phyloP scores from a whole-genome alignment of 1,140 invertebrate genomes.

The Pogonognathellus flavescens region DNA sequence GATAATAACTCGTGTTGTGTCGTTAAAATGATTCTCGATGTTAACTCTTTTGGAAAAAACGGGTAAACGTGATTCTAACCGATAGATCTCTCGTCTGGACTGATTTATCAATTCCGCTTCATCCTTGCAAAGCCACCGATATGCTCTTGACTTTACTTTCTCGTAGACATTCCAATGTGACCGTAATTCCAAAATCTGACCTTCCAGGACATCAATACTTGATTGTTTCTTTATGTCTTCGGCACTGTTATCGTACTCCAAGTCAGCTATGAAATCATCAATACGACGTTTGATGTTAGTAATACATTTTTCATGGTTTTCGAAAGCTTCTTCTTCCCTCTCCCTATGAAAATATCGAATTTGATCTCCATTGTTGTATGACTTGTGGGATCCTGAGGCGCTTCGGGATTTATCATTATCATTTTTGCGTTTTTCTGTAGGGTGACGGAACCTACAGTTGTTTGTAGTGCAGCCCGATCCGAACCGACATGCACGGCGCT shows the following conservation, averaged over 20 bases:
- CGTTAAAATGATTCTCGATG: not conserved
- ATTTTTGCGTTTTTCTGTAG: not conserved
- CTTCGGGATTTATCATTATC: not conserved
- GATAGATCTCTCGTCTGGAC: not conserved
- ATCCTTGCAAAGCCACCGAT: not conserved
- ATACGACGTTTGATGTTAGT: not conserved
- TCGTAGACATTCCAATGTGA: not conserved
- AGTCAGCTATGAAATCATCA: not conserved
- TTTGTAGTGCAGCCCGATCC: not conserved
- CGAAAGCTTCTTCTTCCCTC: not conserved
- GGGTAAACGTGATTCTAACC: not conserved
- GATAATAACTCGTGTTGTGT: not conserved
- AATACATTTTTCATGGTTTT: not conserved
- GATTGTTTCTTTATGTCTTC: not conserved
- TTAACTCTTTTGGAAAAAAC: not conserved
- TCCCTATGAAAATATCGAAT: too few species aligned
- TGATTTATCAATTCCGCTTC: not conserved
- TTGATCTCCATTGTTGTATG: too few species aligned
- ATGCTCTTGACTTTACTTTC: not conserved
- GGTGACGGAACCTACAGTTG: not conserved
- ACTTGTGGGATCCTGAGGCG: too few species aligned
- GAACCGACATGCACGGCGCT: not conserved
- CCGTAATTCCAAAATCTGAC: not conserved
- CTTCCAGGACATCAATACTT: not conserved
- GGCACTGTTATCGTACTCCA: not conserved